Evolutionary conservation across 2,797 vertebrate genomes (phyloP).

Genomic region (Syndactyla subalaris): DNA sequence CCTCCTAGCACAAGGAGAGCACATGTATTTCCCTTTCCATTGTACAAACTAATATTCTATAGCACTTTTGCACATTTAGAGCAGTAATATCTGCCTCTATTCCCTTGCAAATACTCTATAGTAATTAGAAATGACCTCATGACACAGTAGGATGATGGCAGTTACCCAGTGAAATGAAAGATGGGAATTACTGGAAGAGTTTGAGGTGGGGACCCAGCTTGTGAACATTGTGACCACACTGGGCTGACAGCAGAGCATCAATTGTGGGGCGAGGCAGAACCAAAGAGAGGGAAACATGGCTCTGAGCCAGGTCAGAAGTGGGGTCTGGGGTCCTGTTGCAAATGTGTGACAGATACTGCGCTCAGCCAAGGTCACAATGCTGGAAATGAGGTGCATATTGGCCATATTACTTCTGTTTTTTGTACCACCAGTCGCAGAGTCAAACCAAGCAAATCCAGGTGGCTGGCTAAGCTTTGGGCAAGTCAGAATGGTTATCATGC

Average conservation of each 20-base stretch:
- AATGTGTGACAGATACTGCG: accelerated
- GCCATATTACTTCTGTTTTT: not conserved
- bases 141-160: not conserved
- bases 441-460: not conserved
- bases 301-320: not conserved
- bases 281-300: too few relatives aligned
- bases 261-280: not conserved
- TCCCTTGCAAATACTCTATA: not conserved
- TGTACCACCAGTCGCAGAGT: not conserved
- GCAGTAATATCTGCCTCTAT: not conserved
- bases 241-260: not conserved
- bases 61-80: not conserved
- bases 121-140: not conserved
- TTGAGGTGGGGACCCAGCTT: not conserved
- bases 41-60: not conserved
- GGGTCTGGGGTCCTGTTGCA: not conserved
- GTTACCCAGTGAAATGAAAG: not conserved
- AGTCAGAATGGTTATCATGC: not conserved
- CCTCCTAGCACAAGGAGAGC: not conserved
- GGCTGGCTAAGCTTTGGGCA: not conserved
- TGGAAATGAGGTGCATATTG: not conserved
- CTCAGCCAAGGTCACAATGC: not conserved
- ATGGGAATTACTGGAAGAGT: not conserved
- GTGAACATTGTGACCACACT: not conserved
- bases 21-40: not conserved